Percentiles rank a stretch among this genome's conserved stretches.
Conservation (phyloP, 2,888 invertebrate genomes). For the Lasioglossum villosulum region DNA sequence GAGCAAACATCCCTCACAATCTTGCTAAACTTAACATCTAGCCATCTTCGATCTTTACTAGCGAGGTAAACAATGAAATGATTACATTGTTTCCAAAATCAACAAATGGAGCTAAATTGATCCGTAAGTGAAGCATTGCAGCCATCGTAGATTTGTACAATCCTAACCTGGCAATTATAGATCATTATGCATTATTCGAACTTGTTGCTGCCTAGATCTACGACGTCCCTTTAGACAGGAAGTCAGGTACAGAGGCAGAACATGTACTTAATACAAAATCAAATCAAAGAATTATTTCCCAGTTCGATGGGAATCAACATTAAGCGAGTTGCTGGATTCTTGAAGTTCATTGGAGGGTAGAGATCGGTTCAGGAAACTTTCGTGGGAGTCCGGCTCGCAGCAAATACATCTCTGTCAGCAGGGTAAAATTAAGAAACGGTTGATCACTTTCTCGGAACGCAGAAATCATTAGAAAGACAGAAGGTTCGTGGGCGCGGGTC, state of each 20-base stretch:
- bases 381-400: not conserved
- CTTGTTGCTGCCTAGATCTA: no score
- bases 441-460: constrained; percentile 9
- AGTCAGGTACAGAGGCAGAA: no score
- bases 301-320: no score
- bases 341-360: not conserved
- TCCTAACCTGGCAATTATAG: not conserved
- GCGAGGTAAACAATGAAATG: not conserved
- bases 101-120: not conserved
- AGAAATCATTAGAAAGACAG: not conserved
- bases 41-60: not conserved
- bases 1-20: not conserved
- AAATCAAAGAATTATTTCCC: no score
- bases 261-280: no score
- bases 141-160: not conserved
- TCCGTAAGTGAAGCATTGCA: not conserved
- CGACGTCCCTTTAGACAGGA: no score
- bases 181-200: not conserved
- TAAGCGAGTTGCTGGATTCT: no score
- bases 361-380: not conserved
- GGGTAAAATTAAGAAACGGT: constrained; percentile 14
- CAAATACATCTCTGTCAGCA: not conserved
- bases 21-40: not conserved
- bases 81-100: not conserved
- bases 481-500: not conserved